Evolutionary conservation across 2,888 invertebrate species (phyloP).

Genomic region (Encarsia formosa): DNA sequence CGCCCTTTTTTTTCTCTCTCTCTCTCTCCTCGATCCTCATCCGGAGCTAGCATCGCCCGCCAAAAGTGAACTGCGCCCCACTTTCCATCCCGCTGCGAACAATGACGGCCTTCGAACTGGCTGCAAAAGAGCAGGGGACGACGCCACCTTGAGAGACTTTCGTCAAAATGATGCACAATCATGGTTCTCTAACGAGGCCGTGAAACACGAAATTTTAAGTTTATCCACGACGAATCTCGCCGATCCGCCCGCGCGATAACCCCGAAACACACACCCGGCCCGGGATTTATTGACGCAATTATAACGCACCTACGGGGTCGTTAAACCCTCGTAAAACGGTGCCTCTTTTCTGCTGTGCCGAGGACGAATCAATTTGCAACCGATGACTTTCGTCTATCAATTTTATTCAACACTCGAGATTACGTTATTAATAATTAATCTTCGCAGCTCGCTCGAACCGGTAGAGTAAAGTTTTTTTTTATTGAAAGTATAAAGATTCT

Average conservation of each 20-base stretch:
- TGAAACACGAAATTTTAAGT: too few relatives aligned
- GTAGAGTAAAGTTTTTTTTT: too few relatives aligned
- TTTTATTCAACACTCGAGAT: too few relatives aligned
- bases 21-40: neutral
- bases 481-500: too few relatives aligned
- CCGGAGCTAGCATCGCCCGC: constrained; percentile 3
- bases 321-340: constrained; percentile 48
- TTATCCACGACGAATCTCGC: too few relatives aligned
- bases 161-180: too few relatives aligned
- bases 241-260: constrained; percentile 22
- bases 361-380: too few relatives aligned
- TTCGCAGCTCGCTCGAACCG: too few relatives aligned
- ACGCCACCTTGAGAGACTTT: too few relatives aligned
- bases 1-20: constrained; percentile 35
- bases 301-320: constrained; percentile 49
- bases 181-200: too few relatives aligned
- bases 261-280: constrained; percentile 32
- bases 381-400: too few relatives aligned
- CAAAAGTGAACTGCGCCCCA: constrained; percentile 13
- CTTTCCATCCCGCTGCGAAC: constrained; percentile 23
- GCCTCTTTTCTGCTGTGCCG: neutral
- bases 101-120: constrained; percentile 28
- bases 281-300: constrained; percentile 50
- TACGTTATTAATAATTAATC: too few relatives aligned
- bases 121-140: constrained; percentile 28